Percentiles rank a stretch among this genome's conserved stretches.
Conservation (phyloP, 2,888 invertebrate species). For the Polymixis flavicincta region DNA sequence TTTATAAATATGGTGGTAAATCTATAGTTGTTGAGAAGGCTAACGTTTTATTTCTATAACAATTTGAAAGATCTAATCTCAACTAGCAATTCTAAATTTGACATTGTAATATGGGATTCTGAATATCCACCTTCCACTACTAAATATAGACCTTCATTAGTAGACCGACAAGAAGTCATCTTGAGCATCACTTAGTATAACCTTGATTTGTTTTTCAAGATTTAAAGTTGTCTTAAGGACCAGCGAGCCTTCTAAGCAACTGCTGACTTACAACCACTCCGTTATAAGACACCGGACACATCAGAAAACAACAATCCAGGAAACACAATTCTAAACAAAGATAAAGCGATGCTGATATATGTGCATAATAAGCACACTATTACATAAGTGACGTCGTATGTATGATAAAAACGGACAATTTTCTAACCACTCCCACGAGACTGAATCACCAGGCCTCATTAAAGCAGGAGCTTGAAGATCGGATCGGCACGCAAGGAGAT, state of each 20-base stretch:
- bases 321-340: slow-evolving; percentile 46
- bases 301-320: slow-evolving; percentile 39
- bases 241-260: not conserved
- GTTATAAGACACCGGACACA: slow-evolving; percentile 31
- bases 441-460: slow-evolving; percentile 79
- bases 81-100: too few relatives aligned
- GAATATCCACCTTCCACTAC: too few relatives aligned
- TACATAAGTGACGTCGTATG: slow-evolving; percentile 59
- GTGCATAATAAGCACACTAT: slow-evolving; percentile 58
- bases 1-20: too few relatives aligned
- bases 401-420: slow-evolving; percentile 66
- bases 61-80: too few relatives aligned
- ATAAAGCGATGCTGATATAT: slow-evolving; percentile 58
- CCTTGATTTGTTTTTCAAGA: not conserved
- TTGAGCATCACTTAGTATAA: not conserved
- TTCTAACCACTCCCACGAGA: slow-evolving; percentile 69
- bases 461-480: slow-evolving; percentile 78
- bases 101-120: too few relatives aligned
- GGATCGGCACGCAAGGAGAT: slow-evolving; percentile 87
- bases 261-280: not conserved
- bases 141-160: not conserved
- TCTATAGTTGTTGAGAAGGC: too few relatives aligned
- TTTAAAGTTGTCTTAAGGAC: not conserved
- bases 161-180: not conserved
- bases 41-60: too few relatives aligned